Evolutionary conservation across 2,888 invertebrate genomes (phyloP).

Genomic region (Spicauda simplicius): DNA sequence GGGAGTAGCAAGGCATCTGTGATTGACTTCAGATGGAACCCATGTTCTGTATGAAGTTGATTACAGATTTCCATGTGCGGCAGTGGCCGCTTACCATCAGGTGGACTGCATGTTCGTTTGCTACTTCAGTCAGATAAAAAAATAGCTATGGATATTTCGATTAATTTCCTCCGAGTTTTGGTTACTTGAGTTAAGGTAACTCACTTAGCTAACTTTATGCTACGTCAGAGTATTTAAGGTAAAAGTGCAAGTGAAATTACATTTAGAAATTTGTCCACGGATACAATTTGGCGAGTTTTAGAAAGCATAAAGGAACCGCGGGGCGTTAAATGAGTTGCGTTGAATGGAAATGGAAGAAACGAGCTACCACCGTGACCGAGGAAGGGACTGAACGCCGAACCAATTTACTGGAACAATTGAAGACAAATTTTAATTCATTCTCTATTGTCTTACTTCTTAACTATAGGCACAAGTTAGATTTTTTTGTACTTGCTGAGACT

Average conservation of each 20-base stretch:
- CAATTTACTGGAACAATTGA: neutral
- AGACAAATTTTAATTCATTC: neutral
- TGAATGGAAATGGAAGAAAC: slow-evolving; percentile 40
- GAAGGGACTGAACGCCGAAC: slow-evolving; percentile 7
- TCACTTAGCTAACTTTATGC: neutral
- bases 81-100: no score
- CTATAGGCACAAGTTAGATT: neutral
- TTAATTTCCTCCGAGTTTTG: neutral
- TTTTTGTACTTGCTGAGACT: no score
- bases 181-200: no score
- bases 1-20: no score
- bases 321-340: slow-evolving; percentile 57
- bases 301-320: slow-evolving; percentile 61
- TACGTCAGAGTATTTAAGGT: slow-evolving; percentile 10
- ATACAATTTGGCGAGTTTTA: slow-evolving; percentile 52
- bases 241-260: slow-evolving; percentile 51
- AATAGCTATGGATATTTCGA: no score
- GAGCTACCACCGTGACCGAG: slow-evolving; percentile 43
- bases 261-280: slow-evolving; percentile 56
- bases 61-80: no score
- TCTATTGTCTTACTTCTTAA: neutral
- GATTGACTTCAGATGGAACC: no score
- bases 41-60: no score
- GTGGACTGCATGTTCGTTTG: no score
- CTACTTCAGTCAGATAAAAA: no score